Evolutionary conservation across 2,888 invertebrate genomes (phyloP).

Genomic region (Adela reaumurella): DNA sequence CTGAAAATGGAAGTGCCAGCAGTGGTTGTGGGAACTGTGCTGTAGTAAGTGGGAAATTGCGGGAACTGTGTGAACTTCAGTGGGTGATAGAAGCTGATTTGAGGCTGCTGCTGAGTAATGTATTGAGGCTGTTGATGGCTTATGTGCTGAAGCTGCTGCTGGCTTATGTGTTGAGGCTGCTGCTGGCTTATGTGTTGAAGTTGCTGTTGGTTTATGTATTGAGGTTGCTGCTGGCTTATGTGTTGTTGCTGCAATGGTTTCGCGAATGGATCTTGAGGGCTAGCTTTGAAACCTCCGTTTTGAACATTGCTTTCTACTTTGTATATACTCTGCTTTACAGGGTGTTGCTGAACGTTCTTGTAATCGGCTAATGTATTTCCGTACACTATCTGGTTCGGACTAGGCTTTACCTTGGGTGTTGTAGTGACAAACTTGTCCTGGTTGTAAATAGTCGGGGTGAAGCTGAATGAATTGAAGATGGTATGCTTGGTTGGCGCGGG

Average conservation of each 20-base stretch:
- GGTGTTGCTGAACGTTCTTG: constrained; percentile 46
- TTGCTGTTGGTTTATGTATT: too few species aligned
- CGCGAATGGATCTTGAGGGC: constrained; percentile 43
- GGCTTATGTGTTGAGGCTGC: background rate
- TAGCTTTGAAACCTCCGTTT: constrained; percentile 34
- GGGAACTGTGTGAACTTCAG: background rate
- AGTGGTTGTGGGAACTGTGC: constrained; percentile 24
- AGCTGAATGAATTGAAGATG: constrained; percentile 37
- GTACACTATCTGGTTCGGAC: constrained; percentile 32
- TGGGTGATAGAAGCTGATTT: background rate
- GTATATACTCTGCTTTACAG: constrained; percentile 27
- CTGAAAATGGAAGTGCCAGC: constrained; percentile 25
- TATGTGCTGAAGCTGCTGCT: background rate
- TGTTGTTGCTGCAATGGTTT: constrained; percentile 22
- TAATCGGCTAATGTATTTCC: constrained; percentile 34
- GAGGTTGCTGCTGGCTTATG: constrained; percentile 24
- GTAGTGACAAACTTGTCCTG: constrained; percentile 25
- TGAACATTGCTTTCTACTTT: constrained; percentile 39
- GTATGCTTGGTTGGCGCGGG: constrained; percentile 39
- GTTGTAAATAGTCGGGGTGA: constrained; percentile 33
- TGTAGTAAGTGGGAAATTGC: constrained; percentile 36
- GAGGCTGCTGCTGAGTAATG: background rate
- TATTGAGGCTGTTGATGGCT: too few species aligned
- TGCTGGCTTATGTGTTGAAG: too few species aligned
- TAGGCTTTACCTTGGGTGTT: constrained; percentile 32